Conservation (phyloP, 2,888 invertebrate species). For the Hemicrepidius hirtus region DNA sequence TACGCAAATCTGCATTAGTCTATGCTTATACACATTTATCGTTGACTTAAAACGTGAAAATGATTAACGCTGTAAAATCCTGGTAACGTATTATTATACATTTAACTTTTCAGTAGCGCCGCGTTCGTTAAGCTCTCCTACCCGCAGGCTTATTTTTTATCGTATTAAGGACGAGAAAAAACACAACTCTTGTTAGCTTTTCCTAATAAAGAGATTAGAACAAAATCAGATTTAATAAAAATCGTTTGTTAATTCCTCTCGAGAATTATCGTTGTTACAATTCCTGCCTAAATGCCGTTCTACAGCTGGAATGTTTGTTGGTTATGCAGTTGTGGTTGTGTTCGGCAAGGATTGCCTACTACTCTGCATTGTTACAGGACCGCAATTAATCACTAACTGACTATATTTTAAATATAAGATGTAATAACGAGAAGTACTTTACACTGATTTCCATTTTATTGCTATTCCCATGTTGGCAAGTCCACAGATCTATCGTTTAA, state of each 20-base stretch:
- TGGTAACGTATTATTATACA: conserved; percentile 21
- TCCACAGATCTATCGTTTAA: no score
- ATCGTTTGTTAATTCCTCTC: background rate
- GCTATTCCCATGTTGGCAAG: no score
- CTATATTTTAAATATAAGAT: conserved; percentile 10
- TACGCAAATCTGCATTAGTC: conserved; percentile 27
- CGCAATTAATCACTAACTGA: conserved; percentile 31
- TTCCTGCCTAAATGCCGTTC: conserved; percentile 54
- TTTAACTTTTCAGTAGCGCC: conserved; percentile 16
- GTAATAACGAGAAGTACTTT: background rate
- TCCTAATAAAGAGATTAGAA: no score
- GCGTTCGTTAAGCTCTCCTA: conserved; percentile 5
- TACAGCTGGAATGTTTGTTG: conserved; percentile 61
- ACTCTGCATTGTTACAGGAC: conserved; percentile 56
- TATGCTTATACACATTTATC: conserved; percentile 9
- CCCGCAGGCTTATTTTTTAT: background rate
- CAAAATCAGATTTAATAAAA: no score
- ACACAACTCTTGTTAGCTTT: no score
- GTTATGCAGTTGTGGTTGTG: conserved; percentile 62
- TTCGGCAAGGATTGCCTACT: conserved; percentile 59
- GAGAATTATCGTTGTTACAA: conserved; percentile 16
- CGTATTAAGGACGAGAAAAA: background rate
- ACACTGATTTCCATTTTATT: background rate
- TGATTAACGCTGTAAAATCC: conserved; percentile 22
- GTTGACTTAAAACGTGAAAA: conserved; percentile 23